Conservation (phyloP, 2,888 invertebrate genomes). For the Apodemia duryi region DNA sequence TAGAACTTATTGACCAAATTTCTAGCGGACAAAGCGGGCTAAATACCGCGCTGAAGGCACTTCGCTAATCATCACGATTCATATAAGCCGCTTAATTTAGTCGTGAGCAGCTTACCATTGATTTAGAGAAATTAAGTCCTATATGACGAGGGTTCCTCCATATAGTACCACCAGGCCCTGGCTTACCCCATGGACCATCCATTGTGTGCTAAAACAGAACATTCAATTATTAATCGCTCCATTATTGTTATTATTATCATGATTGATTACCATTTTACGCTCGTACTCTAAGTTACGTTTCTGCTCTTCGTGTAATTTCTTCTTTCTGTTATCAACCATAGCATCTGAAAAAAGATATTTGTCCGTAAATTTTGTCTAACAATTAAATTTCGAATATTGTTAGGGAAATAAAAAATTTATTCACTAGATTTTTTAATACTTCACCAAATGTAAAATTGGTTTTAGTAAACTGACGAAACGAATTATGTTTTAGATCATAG, state of each 20-base stretch:
- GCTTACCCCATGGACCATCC: conserved; percentile 82
- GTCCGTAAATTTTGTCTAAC: no score
- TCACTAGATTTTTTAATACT: no score
- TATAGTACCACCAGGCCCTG: conserved; percentile 84
- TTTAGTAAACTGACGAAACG: no score
- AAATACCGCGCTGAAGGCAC: no score
- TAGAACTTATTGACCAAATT: no score
- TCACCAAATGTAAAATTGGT: no score
- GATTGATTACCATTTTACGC: conserved; percentile 74
- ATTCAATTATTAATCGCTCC: conserved; percentile 1
- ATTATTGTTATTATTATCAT: not conserved
- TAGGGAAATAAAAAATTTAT: no score
- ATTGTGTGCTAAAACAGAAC: conserved; percentile 50
- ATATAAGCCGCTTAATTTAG: no score
- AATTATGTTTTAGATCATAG: no score
- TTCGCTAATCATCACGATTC: no score
- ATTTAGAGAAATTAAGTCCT: conserved; percentile 87
- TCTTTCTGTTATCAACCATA: conserved; percentile 77
- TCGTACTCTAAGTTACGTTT: conserved; percentile 68
- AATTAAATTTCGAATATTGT: no score
- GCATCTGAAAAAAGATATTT: conserved; percentile 67
- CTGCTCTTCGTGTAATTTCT: conserved; percentile 66
- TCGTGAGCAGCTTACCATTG: conserved; percentile 78
- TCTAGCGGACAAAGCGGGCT: no score
- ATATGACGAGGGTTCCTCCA: conserved; percentile 87